Percentiles rank a stretch among this genome's conserved stretches.
Conservation (phyloP, 2,888 invertebrate species). For the Epirrhoe tristata region DNA sequence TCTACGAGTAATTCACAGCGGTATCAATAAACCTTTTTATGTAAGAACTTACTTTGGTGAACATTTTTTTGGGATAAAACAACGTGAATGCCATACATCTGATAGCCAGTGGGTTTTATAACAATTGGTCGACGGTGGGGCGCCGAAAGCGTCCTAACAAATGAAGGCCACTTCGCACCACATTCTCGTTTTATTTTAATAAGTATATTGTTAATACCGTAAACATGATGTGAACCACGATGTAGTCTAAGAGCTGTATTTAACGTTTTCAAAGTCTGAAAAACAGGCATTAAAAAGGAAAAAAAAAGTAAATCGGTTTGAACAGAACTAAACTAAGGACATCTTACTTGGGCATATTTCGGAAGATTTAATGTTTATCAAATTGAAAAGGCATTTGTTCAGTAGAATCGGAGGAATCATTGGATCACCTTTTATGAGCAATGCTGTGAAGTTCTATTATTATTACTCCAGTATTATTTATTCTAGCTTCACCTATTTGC, state of each 20-base stretch:
- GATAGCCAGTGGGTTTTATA: constrained; percentile 81
- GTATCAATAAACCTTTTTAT: background rate
- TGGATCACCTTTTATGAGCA: too few relatives aligned
- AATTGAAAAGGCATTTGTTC: too few relatives aligned
- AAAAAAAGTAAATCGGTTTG: too few relatives aligned
- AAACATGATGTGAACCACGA: constrained; percentile 73
- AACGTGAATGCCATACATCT: constrained; percentile 79
- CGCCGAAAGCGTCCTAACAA: constrained; percentile 69
- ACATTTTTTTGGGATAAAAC: constrained; percentile 76
- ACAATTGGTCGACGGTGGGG: constrained; percentile 78
- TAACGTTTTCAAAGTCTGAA: background rate
- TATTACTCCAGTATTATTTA: too few relatives aligned
- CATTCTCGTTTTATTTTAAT: constrained; percentile 74
- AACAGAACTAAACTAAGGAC: too few relatives aligned
- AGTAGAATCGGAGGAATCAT: too few relatives aligned
- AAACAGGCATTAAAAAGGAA: too few relatives aligned
- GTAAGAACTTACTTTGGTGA: constrained; percentile 71
- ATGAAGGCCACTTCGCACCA: constrained; percentile 80
- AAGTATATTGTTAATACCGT: constrained; percentile 75
- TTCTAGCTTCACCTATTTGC: too few relatives aligned
- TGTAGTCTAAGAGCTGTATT: constrained; percentile 48
- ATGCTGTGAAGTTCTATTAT: too few relatives aligned
- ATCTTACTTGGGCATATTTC: too few relatives aligned
- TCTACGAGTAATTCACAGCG: too few relatives aligned
- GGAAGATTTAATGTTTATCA: too few relatives aligned